These are phyloP conservation scores for Carabus problematicus DNA, from an alignment of 2,888 invertebrate genomes.

Conservation along the genomic window DNA sequence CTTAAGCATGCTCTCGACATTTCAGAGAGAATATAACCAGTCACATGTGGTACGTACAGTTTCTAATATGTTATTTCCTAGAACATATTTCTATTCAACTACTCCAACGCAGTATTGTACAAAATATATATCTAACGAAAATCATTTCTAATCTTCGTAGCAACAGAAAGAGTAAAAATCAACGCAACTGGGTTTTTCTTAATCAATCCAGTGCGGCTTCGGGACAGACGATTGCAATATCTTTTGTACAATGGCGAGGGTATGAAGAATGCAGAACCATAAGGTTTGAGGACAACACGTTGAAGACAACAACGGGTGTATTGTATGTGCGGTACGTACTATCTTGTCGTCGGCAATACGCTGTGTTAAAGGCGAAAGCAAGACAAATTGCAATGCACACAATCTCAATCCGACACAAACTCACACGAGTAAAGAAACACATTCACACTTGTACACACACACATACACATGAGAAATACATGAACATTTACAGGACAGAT, in stretches of 20 bases:
- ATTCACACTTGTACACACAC: not conserved
- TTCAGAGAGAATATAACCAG: too few relatives aligned
- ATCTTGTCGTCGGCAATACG: not conserved
- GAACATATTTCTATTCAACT: too few relatives aligned
- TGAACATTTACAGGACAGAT: not conserved
- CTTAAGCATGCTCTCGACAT: too few relatives aligned
- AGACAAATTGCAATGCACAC: slow-evolving; percentile 8
- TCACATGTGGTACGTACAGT: too few relatives aligned
- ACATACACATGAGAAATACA: too few relatives aligned
- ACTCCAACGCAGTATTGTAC: too few relatives aligned
- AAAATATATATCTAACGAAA: too few relatives aligned
- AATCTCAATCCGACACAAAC: not conserved
- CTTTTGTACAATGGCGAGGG: slow-evolving; percentile 5
- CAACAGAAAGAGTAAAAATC: not conserved
- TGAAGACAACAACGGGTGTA: not conserved
- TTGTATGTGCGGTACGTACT: not conserved
- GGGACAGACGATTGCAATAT: not conserved
- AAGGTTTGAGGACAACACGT: too few relatives aligned
- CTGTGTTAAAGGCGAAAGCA: slow-evolving; percentile 4
- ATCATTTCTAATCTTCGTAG: too few relatives aligned
- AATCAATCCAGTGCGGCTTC: not conserved
- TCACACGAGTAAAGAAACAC: not conserved
- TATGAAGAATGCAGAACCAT: not conserved
- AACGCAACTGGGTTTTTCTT: slow-evolving; percentile 6
- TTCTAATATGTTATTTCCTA: too few relatives aligned